Evolutionary conservation across 2,888 invertebrate genomes (phyloP).

Genomic region (Clistopyga incitator): DNA sequence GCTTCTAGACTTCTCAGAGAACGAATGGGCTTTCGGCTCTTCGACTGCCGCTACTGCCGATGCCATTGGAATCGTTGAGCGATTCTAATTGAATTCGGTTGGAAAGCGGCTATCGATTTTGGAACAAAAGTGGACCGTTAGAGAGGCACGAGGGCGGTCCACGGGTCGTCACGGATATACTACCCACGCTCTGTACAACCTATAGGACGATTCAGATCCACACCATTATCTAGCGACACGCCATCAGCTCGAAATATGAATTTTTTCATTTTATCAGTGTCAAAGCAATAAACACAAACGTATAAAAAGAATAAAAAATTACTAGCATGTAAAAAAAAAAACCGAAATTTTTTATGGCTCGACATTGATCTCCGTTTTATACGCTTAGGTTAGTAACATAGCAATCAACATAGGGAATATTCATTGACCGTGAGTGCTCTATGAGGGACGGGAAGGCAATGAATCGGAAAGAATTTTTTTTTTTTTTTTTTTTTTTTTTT

Average conservation of each 20-base stretch:
- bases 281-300: conserved; percentile 8
- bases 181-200: conserved; percentile 29
- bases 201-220: conserved; percentile 44
- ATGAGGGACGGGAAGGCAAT: too few species aligned
- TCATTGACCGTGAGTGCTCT: too few species aligned
- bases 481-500: too few species aligned
- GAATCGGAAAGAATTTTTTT: too few species aligned
- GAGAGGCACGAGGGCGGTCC: conserved; percentile 48
- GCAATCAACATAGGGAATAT: too few species aligned
- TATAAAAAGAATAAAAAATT: conserved; percentile 14
- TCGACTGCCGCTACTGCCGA: conserved; percentile 12
- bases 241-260: conserved; percentile 10
- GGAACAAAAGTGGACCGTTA: conserved; percentile 51
- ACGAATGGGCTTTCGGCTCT: conserved; percentile 37
- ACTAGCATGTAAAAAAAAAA: neutral
- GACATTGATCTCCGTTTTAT: neutral
- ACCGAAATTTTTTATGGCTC: too few species aligned
- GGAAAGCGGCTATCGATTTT: conserved; percentile 65
- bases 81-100: conserved; percentile 66
- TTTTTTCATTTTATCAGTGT: neutral
- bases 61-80: conserved; percentile 59
- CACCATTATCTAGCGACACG: conserved; percentile 13
- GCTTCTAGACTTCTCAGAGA: conserved; percentile 26
- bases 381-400: neutral
- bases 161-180: conserved; percentile 40